Percentiles rank a stretch among this genome's conserved stretches.
phyloP scores from a whole-genome alignment of 1,140 invertebrate genomes.

The Aricia agestis region DNA sequence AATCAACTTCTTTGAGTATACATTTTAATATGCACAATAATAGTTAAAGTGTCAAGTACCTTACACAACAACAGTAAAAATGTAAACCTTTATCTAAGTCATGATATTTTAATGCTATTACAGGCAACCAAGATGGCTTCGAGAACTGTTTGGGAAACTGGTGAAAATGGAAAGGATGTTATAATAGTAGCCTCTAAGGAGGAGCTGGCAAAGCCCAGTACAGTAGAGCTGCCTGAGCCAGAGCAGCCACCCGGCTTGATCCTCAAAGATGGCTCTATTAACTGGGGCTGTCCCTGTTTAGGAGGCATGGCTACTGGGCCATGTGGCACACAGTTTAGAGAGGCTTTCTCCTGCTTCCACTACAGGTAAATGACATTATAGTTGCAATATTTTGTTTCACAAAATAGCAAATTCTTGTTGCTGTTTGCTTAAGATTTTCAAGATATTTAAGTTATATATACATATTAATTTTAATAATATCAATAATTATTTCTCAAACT shows the following conservation, averaged over 20 bases:
- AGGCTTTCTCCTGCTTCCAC: slow-evolving; percentile 97
- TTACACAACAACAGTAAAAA: too few relatives aligned
- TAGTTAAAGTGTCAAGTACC: too few relatives aligned
- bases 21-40: too few relatives aligned
- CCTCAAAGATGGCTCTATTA: slow-evolving; percentile 92
- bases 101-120: neutral
- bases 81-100: too few relatives aligned
- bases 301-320: slow-evolving; percentile 97
- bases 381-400: too few relatives aligned
- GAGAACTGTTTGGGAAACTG: slow-evolving; percentile 38
- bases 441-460: too few relatives aligned
- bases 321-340: slow-evolving; percentile 93
- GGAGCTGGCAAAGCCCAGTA: slow-evolving; percentile 85
- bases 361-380: slow-evolving; percentile 72
- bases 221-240: slow-evolving; percentile 82
- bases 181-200: slow-evolving; percentile 90
- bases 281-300: slow-evolving; percentile 97
- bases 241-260: slow-evolving; percentile 88
- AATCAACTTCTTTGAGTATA: too few relatives aligned
- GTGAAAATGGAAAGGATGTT: slow-evolving; percentile 84
- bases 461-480: too few relatives aligned
- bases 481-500: too few relatives aligned
- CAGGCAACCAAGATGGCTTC: slow-evolving; percentile 63
- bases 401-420: too few relatives aligned
- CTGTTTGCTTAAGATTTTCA: too few relatives aligned